Conservation (phyloP, 1,140 invertebrate species). For the Campoletis sonorensis region DNA sequence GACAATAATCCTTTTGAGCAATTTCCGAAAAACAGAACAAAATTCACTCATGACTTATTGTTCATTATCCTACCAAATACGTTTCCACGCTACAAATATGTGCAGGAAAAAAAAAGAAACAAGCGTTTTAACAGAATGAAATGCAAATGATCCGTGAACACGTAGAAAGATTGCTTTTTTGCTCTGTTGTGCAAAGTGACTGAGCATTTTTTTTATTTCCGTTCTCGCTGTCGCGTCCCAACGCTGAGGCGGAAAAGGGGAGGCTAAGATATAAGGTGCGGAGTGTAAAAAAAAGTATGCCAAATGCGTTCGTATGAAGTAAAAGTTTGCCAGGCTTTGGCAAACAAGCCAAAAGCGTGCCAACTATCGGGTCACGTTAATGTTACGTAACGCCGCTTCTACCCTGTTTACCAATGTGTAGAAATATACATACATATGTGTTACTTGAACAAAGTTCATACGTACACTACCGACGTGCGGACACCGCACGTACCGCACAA, state of each 20-base stretch:
- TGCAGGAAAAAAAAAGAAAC: neutral
- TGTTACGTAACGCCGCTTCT: slow-evolving; percentile 36
- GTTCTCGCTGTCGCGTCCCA: neutral
- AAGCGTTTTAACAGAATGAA: neutral
- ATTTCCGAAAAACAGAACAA: neutral
- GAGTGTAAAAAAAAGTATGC: slow-evolving; percentile 42
- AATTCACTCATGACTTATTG: neutral
- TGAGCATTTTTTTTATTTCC: neutral
- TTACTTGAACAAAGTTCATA: slow-evolving; percentile 21
- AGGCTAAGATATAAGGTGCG: neutral
- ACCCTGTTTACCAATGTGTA: slow-evolving; percentile 30
- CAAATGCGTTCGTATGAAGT: slow-evolving; percentile 43
- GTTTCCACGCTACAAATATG: neutral
- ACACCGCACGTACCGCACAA: neutral
- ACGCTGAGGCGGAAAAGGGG: slow-evolving; percentile 2
- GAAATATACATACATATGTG: slow-evolving; percentile 24
- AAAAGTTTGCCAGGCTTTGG: slow-evolving; percentile 52
- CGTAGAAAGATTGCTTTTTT: slow-evolving; percentile 10
- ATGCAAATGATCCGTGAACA: slow-evolving; percentile 21
- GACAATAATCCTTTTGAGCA: too few relatives aligned
- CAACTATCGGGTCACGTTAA: slow-evolving; percentile 53
- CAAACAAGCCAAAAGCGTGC: slow-evolving; percentile 55
- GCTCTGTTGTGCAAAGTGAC: neutral
- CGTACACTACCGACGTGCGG: slow-evolving; percentile 7
- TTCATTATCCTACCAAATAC: neutral